Conservation (phyloP, 2,797 vertebrate genomes). For the Margarornis squamiger region DNA sequence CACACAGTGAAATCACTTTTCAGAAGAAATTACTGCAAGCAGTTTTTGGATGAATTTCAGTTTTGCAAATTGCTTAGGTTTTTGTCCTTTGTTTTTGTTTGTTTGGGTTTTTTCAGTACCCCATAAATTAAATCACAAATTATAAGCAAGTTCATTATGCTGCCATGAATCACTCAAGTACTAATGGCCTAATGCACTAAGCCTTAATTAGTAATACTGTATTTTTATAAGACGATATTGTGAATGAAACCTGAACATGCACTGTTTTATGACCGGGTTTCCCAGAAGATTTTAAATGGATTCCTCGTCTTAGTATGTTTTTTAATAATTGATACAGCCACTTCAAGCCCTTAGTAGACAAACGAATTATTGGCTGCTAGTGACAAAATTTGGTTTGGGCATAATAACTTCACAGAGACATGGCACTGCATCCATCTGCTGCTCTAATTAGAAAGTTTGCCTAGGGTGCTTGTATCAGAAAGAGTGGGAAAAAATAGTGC, state of each 20-base stretch:
- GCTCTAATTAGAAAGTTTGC: constrained; percentile 71
- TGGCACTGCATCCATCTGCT: constrained; percentile 63
- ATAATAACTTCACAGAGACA: constrained; percentile 53
- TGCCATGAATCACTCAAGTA: constrained; percentile 48
- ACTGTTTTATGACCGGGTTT: constrained; percentile 50
- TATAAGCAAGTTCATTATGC: constrained; percentile 26
- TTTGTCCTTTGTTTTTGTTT: constrained; percentile 16
- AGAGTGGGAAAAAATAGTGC: constrained; percentile 43
- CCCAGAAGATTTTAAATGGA: constrained; percentile 69
- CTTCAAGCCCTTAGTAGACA: constrained; percentile 54
- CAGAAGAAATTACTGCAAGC: constrained; percentile 60
- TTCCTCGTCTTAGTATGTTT: constrained; percentile 48
- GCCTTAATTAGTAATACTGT: constrained; percentile 66
- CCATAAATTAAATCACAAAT: constrained; percentile 55
- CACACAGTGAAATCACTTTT: constrained; percentile 61
- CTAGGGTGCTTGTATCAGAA: constrained; percentile 59
- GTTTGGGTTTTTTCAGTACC: background rate
- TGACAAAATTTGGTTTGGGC: constrained; percentile 55
- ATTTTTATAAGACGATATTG: constrained; percentile 51
- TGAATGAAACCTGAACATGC: constrained; percentile 59
- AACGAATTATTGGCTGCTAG: constrained; percentile 55
- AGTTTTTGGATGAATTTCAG: constrained; percentile 59
- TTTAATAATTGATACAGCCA: constrained; percentile 65
- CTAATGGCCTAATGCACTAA: constrained; percentile 65
- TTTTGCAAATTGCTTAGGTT: constrained; percentile 48